Evolutionary conservation across 2,888 invertebrate species (phyloP), one percentile per base, ranked within the genome.

Genomic region (Trichopoda pennipes): DNA sequence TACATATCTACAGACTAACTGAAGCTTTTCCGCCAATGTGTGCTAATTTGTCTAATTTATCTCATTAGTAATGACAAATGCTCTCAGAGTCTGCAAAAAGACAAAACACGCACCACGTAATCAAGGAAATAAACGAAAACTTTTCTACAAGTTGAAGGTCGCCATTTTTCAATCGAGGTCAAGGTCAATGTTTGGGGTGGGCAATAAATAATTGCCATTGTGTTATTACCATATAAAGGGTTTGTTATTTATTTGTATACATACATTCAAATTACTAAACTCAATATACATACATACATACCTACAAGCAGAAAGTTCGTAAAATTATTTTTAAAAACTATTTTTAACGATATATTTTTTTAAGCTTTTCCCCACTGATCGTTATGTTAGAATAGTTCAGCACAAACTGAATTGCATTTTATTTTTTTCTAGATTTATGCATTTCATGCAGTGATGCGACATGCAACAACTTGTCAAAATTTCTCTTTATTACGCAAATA

Each of bases 151-250:
- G 79, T 79, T 75, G 72, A 79, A 82, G 79, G 79, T 19, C 79
- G 16, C 17, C 35, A 38, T n/a, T 44, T 23, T 49, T 23, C 1
- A 28, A 9, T 19, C 16, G 63, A 49, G 32, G n/a, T n/a, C 82
- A 79, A 81, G 79, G 82, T 82, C 82, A 82, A 82, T 82, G 70
- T 68, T 82, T 72, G 42, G 6, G 19, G 38, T 23, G 6, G 19
- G 38, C 35, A 64, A 56, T 68, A 53, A 38, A 38, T 38, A 38
- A 38, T 12, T 38, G 38, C 38, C 3, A 12, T 38, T 38, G 12
- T 38, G 7, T 38, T 23, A 17, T 70, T 80, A 80, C 79, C 73
- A 68, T 60, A 79, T 38, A 68, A 55, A 17, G 16, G 23, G 16
- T 23, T 12, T 21, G 17, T 69, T 56, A 17, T 17, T 51, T 47